Evolutionary conservation across 2,797 vertebrate species (phyloP).

Genomic region (Heterohyrax brucei): DNA sequence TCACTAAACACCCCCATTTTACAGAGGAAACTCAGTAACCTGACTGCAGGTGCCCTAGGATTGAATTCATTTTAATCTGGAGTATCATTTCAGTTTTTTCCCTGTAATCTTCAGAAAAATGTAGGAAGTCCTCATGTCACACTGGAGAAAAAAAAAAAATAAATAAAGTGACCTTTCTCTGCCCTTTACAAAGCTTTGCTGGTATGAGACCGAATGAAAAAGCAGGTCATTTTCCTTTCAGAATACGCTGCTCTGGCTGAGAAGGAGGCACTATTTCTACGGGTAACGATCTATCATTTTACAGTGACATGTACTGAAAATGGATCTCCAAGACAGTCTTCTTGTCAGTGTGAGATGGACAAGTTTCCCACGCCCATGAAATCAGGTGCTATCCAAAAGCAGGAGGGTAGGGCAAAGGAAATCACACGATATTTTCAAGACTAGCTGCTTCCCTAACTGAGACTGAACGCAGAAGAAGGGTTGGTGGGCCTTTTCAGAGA

Average conservation of each 20-base stretch:
- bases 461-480: not conserved
- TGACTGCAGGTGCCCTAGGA: not conserved
- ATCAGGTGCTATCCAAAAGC: not conserved
- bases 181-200: not conserved
- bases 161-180: not conserved
- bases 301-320: slow-evolving; percentile 42
- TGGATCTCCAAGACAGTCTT: not conserved
- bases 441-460: not conserved
- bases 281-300: slow-evolving; percentile 20
- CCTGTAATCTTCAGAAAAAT: slow-evolving; percentile 53
- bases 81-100: not conserved
- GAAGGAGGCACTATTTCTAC: slow-evolving; percentile 41
- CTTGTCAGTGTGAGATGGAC: not conserved
- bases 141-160: not conserved
- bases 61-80: slow-evolving; percentile 13
- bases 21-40: not conserved
- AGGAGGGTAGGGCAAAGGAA: not conserved
- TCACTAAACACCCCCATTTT: not conserved
- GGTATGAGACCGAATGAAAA: not conserved
- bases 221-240: not conserved
- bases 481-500: not conserved
- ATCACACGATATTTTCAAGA: slow-evolving; percentile 11
- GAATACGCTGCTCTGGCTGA: slow-evolving; percentile 3
- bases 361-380: not conserved
- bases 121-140: slow-evolving; percentile 8